Percentiles rank a stretch among this genome's conserved stretches.
Conservation (phyloP, 1,140 invertebrate species). For the Tetraneura akinire region DNA sequence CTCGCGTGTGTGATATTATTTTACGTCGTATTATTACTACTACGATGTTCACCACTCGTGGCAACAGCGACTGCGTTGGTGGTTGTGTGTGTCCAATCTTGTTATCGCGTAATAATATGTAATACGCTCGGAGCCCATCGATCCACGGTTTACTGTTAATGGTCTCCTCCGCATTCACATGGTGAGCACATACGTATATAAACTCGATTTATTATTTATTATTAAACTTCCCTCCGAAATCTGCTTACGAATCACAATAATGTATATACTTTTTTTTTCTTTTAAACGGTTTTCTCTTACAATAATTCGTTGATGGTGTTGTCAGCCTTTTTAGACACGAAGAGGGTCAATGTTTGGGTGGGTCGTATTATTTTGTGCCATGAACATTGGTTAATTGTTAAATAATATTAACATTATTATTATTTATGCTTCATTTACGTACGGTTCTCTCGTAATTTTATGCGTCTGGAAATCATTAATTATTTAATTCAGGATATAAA, state of each 20-base stretch:
- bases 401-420: no score
- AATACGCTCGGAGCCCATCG: constrained; percentile 21
- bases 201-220: no score
- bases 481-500: not conserved
- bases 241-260: no score
- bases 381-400: no score
- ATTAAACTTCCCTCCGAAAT: no score
- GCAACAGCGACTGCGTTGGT: not conserved
- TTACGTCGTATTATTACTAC: no score
- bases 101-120: constrained; percentile 17
- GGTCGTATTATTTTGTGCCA: not conserved
- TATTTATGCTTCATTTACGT: no score
- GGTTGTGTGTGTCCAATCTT: not conserved
- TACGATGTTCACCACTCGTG: not conserved
- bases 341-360: constrained; percentile 28
- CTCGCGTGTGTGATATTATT: no score
- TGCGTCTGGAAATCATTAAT: not conserved
- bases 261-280: no score
- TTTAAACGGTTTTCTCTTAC: no score
- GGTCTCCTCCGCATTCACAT: constrained; percentile 40
- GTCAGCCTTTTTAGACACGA: no score
- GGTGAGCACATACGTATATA: constrained; percentile 38
- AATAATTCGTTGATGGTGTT: no score
- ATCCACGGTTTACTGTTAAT: constrained; percentile 37
- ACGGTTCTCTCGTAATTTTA: not conserved